Evolutionary conservation across 23 tunicate genomes (phyloP), one percentile per base, ranked within the genome.

Genomic region (Corella eumyota): DNA sequence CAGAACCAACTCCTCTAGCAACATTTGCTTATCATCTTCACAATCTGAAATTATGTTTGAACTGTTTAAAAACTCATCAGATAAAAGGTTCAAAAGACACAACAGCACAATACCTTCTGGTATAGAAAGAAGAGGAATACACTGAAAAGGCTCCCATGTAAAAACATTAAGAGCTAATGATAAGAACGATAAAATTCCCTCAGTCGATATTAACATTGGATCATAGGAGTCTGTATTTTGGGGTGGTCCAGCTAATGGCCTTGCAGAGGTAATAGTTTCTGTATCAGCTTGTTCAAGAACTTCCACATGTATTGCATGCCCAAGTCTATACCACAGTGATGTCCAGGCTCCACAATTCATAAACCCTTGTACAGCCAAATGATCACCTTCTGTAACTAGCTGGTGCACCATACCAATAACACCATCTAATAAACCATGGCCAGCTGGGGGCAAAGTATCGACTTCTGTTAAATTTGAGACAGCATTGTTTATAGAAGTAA

Each of bases 381-480:
- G 50, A 3, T 74, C 64, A 31, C 70, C 52, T 11, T 72, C 79
- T 1, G 59, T 74, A 6, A 83, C 69, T 20, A 74, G 29, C 31
- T 83, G 81, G 40, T 56, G 50, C 33, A 68, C 57, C 92, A 83
- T 83, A 15, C 73, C 92, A 1, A 83, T 63, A 1, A 63, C 92
- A 30, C 92, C 92, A 60, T 83, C 92, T 20, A 83, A 66, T 46
- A 83, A 58, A 1, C 92, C 92, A 3, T 61, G 64, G 11, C 49
- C 54, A 53, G 27, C 13, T 11, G 92, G 81, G 31, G 92, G 92
- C 21, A 83, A 58, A 34, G 75, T 67, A 37, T 83, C 92, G 1
- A 83, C 92, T 40, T 83, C 92, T 13, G 92, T 83, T 34, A 83
- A 50, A 64, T 74, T 83, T 13, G 92, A 68, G n/a, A 83, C 80